These are phyloP conservation scores for Drosophila subsilvestris DNA, from an alignment of 2,888 invertebrate species.

Conservation along the genomic window DNA sequence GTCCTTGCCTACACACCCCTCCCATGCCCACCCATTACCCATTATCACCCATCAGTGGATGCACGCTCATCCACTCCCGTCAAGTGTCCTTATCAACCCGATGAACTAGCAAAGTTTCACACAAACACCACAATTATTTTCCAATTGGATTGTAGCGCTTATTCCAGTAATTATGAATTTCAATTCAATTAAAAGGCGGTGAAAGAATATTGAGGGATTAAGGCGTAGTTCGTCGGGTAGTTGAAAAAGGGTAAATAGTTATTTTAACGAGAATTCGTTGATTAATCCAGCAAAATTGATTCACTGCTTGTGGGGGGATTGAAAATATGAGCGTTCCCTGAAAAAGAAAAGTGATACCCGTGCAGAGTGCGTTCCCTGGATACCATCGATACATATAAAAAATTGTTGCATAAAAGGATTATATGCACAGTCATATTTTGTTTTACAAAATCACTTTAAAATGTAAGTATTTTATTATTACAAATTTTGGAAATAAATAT, in stretches of 20 bases:
- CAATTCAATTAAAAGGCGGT: background rate
- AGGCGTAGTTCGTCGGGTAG: background rate
- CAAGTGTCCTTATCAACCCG: background rate
- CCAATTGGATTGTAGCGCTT: background rate
- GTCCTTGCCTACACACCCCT: slow-evolving; percentile 12
- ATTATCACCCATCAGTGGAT: background rate
- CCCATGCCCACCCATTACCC: background rate
- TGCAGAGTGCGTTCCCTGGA: no score
- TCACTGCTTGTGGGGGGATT: no score
- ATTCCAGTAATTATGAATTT: background rate
- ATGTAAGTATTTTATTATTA: background rate
- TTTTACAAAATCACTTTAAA: background rate
- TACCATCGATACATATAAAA: no score
- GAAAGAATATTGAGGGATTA: background rate
- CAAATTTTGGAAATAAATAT: slow-evolving; percentile 9
- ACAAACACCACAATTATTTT: slow-evolving; percentile 2
- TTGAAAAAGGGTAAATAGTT: no score
- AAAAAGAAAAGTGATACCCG: no score
- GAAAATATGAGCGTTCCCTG: no score
- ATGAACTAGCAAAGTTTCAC: slow-evolving; percentile 12
- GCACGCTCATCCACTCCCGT: background rate
- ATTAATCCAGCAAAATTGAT: no score
- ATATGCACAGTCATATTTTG: background rate
- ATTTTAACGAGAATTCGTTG: background rate
- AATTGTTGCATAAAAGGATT: no score